phyloP scores from a whole-genome alignment of 2,888 invertebrate genomes.

The Nymphalis urticae region DNA sequence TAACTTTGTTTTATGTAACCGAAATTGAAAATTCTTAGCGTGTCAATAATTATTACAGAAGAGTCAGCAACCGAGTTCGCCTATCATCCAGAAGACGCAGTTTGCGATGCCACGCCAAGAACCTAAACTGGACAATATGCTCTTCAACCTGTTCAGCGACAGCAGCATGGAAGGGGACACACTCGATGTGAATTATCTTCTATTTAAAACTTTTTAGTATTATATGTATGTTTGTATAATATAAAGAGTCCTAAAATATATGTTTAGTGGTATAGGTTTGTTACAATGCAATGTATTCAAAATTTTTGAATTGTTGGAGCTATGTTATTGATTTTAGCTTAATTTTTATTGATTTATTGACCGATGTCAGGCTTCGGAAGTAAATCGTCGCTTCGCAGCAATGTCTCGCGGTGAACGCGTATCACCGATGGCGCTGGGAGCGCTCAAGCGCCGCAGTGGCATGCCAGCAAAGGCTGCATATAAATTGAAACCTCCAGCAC shows the following conservation, averaged over 20 bases:
- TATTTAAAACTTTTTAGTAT: neutral
- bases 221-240: too few species aligned
- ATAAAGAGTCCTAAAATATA: too few species aligned
- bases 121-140: constrained; percentile 41
- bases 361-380: constrained; percentile 41
- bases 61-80: constrained; percentile 17
- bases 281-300: too few species aligned
- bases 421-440: constrained; percentile 41
- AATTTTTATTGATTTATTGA: too few species aligned
- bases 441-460: constrained; percentile 40
- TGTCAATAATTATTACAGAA: neutral
- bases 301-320: too few species aligned
- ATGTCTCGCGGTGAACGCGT: constrained; percentile 48
- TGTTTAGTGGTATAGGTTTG: too few species aligned
- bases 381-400: constrained; percentile 52
- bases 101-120: constrained; percentile 42
- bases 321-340: too few species aligned
- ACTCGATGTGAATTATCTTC: constrained; percentile 41
- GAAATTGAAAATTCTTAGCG: too few species aligned
- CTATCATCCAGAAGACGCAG: constrained; percentile 27
- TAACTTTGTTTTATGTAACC: too few species aligned
- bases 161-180: constrained; percentile 53
- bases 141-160: constrained; percentile 53
- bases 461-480: constrained; percentile 22
- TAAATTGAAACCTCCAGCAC: constrained; percentile 22